Evolutionary conservation across 2,113 vertebrate genomes (phyloP), one percentile per base, ranked within the genome.

Genomic region (Haliaeetus leucogaster): DNA sequence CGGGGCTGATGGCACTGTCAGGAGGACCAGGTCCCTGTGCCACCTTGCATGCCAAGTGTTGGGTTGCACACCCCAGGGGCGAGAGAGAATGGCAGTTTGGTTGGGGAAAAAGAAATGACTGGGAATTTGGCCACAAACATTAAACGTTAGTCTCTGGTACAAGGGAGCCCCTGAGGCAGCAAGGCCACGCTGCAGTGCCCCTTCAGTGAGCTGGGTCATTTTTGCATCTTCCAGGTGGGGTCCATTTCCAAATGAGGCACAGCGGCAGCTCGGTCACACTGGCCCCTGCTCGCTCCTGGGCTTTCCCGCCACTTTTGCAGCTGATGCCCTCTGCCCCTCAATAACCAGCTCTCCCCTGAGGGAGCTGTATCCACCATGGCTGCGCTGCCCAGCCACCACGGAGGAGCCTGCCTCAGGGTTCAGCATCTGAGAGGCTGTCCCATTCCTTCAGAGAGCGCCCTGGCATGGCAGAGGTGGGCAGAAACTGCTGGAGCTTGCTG

Each of bases 341-440:
- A 6, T 0, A 2, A 2, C 16, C 1, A 0, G 14, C 45, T 47
- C 4, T 34, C 7, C 38, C 26, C n/a, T 25, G 40, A 38, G 32
- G 59, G 29, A 79, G 72, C n/a, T 23, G n/a, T 14, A 4, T 3
- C 22, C 0, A 0, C 10, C 55, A 13, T 0, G 3, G 40, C 84
- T 8, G 43, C 1, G 0, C 50, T 65, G 50, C 43, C 43, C 34
- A 6, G 85, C 56, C 18, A 3, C 34, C 14, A 2, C 0, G 1
- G 30, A 13, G 36, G 7, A 32, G 48, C 15, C 10, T 36, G 15
- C 30, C n/a, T 36, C 42, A 18, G 55, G 3, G 4, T 40, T 47
- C 4, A 5, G n/a, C n/a, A 7, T 18, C 16, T 0, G 0, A n/a
- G 23, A 38, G 16, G 38, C 25, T 0, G 1, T 14, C 4, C 16